A percentile compares a stretch with the other conserved stretches of the same genome.
Evolutionary conservation across 1,140 invertebrate genomes (phyloP).

Genomic region (Tribolium castaneum): DNA sequence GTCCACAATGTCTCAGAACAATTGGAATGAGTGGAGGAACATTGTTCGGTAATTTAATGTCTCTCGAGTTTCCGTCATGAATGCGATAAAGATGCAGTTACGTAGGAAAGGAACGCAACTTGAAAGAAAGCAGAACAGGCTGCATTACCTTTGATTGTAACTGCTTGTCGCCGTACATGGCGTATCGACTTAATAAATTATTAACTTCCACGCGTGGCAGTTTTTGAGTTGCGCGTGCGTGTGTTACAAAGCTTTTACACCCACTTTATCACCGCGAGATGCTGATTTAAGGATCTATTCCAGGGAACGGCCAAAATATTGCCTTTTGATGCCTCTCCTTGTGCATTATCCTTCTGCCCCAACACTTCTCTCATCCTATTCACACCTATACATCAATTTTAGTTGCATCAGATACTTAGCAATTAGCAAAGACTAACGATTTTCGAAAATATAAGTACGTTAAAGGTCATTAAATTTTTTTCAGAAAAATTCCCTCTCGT

Average conservation of each 20-base stretch:
- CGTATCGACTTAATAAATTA: slow-evolving; percentile 51
- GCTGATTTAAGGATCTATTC: background rate
- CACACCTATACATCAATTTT: no score
- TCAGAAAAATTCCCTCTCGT: no score
- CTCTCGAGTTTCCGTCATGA: slow-evolving; percentile 36
- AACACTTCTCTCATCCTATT: no score
- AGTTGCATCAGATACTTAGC: no score
- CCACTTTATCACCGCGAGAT: slow-evolving; percentile 8
- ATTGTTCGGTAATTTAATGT: slow-evolving; percentile 38
- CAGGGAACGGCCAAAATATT: background rate
- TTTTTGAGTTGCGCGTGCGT: slow-evolving; percentile 45
- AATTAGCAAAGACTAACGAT: no score
- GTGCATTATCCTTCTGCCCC: no score
- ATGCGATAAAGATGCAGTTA: slow-evolving; percentile 42
- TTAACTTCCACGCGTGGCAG: slow-evolving; percentile 48
- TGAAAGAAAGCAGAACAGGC: slow-evolving; percentile 38
- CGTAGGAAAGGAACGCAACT: slow-evolving; percentile 42
- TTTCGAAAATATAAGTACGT: no score
- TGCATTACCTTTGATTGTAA: slow-evolving; percentile 47
- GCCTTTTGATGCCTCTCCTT: background rate
- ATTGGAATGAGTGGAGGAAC: slow-evolving; percentile 16
- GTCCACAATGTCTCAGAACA: slow-evolving; percentile 8
- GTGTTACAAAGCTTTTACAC: slow-evolving; percentile 29
- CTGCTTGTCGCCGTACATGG: slow-evolving; percentile 49
- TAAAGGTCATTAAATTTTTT: no score